Percentiles rank a stretch among this genome's conserved stretches.
phyloP scores from a whole-genome alignment of 2,797 vertebrate species.

The Heteromormyrus szaboi region DNA sequence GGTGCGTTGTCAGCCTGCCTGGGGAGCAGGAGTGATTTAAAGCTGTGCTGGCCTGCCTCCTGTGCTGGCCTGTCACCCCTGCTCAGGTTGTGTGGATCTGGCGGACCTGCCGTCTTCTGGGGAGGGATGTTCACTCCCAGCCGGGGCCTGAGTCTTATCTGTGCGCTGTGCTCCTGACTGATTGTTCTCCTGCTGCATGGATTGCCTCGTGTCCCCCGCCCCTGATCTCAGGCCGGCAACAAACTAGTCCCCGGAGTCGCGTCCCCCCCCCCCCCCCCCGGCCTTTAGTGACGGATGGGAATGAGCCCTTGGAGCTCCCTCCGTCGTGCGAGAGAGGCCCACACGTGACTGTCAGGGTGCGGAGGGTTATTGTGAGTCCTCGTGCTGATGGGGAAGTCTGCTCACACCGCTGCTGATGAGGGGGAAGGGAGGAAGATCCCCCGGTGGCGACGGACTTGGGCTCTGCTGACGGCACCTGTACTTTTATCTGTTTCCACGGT shows the following conservation, averaged over 20 bases:
- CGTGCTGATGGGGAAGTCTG: neutral
- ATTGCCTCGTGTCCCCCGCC: conserved; percentile 18
- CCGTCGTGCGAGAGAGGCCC: neutral
- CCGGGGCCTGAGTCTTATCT: conserved; percentile 24
- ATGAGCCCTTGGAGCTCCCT: conserved; percentile 1
- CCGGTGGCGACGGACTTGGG: neutral
- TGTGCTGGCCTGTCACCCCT: neutral
- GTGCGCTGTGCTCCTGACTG: conserved; percentile 2
- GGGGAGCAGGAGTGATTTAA: neutral
- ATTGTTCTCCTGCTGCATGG: conserved; percentile 7
- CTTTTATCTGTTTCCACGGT: conserved; percentile 45
- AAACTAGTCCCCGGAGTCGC: conserved; percentile 7
- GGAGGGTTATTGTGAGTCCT: neutral
- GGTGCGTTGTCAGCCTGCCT: neutral
- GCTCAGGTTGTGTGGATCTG: neutral
- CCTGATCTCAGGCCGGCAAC: neutral
- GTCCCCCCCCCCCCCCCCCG: conserved; percentile 9
- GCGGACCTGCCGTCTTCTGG: neutral
- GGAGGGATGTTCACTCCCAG: neutral
- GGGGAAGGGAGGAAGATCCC: conserved; percentile 3
- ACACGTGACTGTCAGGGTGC: neutral
- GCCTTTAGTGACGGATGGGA: conserved; percentile 16
- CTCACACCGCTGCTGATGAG: neutral
- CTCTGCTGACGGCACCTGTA: conserved; percentile 37
- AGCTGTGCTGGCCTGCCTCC: neutral